A percentile compares a stretch with the other conserved stretches of the same genome.
phyloP scores from a whole-genome alignment of 30 jellyfish, hydroid and myxozoan species.

The Aurelia coerulea region DNA sequence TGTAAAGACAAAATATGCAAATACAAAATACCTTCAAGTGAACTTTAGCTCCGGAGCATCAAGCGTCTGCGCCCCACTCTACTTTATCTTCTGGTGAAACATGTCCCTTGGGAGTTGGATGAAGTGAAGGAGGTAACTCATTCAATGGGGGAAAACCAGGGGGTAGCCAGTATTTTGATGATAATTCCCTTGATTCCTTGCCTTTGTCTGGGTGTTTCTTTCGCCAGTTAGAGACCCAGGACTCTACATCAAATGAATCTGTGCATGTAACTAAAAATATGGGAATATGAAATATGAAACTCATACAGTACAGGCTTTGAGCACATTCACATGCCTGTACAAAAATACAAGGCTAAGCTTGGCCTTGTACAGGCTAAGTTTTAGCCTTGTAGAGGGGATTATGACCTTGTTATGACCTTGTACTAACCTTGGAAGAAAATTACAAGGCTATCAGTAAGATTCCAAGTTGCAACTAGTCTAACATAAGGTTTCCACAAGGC shows the following conservation, averaged over 20 bases:
- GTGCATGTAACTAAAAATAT: not conserved
- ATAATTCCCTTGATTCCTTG: constrained; percentile 5
- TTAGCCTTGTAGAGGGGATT: too few relatives aligned
- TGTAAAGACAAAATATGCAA: too few relatives aligned
- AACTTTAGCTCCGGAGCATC: constrained; percentile 46
- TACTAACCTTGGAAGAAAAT: too few relatives aligned
- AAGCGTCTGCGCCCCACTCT: not conserved
- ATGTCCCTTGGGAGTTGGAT: constrained; percentile 61
- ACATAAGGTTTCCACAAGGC: too few relatives aligned
- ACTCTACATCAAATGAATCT: constrained; percentile 43
- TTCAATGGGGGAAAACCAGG: constrained; percentile 84
- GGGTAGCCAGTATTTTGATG: constrained; percentile 81
- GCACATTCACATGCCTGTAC: too few relatives aligned
- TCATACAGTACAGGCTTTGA: too few relatives aligned
- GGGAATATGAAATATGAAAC: not conserved
- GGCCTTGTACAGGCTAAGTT: too few relatives aligned
- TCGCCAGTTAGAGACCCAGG: constrained; percentile 87
- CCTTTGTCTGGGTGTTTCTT: constrained; percentile 63
- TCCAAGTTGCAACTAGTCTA: too few relatives aligned
- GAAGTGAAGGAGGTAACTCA: constrained; percentile 89
- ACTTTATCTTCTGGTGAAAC: not conserved
- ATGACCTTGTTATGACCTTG: too few relatives aligned
- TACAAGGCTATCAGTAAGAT: too few relatives aligned
- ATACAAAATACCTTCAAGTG: too few relatives aligned
- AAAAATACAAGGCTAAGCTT: too few relatives aligned